Evolutionary conservation across 1,140 invertebrate species (phyloP).

Genomic region (Leucophenga varia): DNA sequence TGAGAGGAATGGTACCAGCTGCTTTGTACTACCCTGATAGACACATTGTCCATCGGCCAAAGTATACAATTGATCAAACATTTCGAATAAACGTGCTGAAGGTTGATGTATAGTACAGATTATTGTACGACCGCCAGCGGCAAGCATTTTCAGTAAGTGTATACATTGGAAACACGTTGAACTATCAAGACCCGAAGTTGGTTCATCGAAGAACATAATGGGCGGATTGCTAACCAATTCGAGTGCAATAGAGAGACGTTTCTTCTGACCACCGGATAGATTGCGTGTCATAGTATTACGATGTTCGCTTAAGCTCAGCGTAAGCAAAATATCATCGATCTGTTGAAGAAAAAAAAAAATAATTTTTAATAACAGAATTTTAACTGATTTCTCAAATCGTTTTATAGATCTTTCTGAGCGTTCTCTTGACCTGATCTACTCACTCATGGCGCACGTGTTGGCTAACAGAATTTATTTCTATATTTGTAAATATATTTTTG

Average conservation of each 20-base stretch:
- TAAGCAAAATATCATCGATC: conserved; percentile 90
- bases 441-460: neutral
- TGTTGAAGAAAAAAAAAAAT: conserved; percentile 43
- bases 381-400: no score
- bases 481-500: no score
- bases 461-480: no score
- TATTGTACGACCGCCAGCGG: conserved; percentile 87
- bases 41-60: conserved; percentile 92
- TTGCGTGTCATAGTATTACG: conserved; percentile 85
- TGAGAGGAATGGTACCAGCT: conserved; percentile 85
- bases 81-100: conserved; percentile 91
- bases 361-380: neutral
- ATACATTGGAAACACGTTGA: conserved; percentile 94
- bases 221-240: conserved; percentile 93
- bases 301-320: conserved; percentile 82
- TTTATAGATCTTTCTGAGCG: neutral
- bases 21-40: conserved; percentile 83
- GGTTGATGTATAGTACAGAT: conserved; percentile 98
- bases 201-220: conserved; percentile 98
- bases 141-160: conserved; percentile 81
- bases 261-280: conserved; percentile 93
- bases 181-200: conserved; percentile 93
- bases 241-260: conserved; percentile 92
- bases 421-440: neutral
- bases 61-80: conserved; percentile 95